Conservation (phyloP, 2,113 vertebrate species). For the Eptesicus fuscus region DNA sequence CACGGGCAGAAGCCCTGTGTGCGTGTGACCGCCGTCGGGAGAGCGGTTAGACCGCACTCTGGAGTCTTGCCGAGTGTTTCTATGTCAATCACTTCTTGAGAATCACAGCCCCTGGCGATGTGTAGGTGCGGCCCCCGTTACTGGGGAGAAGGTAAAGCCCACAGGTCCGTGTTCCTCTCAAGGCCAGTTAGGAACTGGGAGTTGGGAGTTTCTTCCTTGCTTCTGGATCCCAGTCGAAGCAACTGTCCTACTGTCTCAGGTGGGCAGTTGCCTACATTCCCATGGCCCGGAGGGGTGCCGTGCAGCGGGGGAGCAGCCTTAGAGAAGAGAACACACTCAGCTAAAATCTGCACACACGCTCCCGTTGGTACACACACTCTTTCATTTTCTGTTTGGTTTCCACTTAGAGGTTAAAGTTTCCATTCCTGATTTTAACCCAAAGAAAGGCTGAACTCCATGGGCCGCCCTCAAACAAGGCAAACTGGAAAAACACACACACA, state of each 20-base stretch:
- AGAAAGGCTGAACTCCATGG: conserved; percentile 31
- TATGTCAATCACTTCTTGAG: background rate
- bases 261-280: background rate
- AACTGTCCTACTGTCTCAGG: background rate
- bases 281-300: background rate
- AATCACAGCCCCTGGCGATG: background rate
- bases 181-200: background rate
- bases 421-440: conserved; percentile 45
- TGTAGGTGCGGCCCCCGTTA: background rate
- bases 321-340: background rate
- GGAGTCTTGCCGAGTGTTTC: background rate
- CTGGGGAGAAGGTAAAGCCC: background rate
- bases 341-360: background rate
- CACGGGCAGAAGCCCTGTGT: background rate
- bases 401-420: conserved; percentile 57
- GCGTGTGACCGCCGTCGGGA: fast-evolving
- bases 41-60: background rate
- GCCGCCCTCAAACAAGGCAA: background rate
- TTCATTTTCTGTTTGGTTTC: conserved; percentile 49
- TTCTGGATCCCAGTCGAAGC: background rate
- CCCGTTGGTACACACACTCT: conserved; percentile 14
- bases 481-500: background rate
- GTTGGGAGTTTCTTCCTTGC: background rate
- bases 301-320: fast-evolving
- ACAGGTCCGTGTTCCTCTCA: background rate